phyloP scores from a whole-genome alignment of 2,888 invertebrate genomes.

The Ctenicera cuprea region DNA sequence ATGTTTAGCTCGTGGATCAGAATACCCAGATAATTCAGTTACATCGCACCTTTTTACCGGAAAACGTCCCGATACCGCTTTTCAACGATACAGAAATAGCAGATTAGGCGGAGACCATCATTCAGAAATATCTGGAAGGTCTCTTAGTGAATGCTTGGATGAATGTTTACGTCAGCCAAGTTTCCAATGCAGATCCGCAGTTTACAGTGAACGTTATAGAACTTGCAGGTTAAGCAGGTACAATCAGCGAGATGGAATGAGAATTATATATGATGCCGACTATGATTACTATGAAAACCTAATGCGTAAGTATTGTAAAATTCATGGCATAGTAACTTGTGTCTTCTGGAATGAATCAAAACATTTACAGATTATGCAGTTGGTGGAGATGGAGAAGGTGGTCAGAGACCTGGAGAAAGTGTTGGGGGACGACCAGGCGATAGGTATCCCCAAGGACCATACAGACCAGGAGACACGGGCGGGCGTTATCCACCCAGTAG shows the following conservation, averaged over 20 bases:
- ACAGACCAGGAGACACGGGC: slow-evolving; percentile 49
- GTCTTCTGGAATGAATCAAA: slow-evolving; percentile 54
- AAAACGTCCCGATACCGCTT: slow-evolving; percentile 88
- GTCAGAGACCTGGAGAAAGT: slow-evolving; percentile 57
- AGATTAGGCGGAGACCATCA: slow-evolving; percentile 91
- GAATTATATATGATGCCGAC: slow-evolving; percentile 92
- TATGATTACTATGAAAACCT: slow-evolving; percentile 95
- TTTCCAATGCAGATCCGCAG: slow-evolving; percentile 92
- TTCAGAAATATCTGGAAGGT: slow-evolving; percentile 91
- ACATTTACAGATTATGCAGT: slow-evolving; percentile 70
- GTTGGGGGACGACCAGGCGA: slow-evolving; percentile 71
- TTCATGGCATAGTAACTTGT: slow-evolving; percentile 39
- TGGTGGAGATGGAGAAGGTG: slow-evolving; percentile 61
- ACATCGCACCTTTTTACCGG: slow-evolving; percentile 90
- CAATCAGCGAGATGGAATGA: slow-evolving; percentile 91
- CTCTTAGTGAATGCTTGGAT: slow-evolving; percentile 92
- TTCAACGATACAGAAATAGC: slow-evolving; percentile 90
- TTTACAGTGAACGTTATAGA: slow-evolving; percentile 90
- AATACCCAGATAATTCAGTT: slow-evolving; percentile 91
- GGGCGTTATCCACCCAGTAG: slow-evolving; percentile 55
- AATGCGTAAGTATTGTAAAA: slow-evolving; percentile 83
- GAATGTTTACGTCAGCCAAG: slow-evolving; percentile 92
- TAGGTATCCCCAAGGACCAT: slow-evolving; percentile 58
- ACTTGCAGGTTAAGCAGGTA: slow-evolving; percentile 90
- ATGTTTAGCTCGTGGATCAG: slow-evolving; percentile 85